Percentiles rank a stretch among this genome's conserved stretches.
Evolutionary conservation across 2,888 invertebrate genomes (phyloP).

Genomic region (Drosophila helvetica): DNA sequence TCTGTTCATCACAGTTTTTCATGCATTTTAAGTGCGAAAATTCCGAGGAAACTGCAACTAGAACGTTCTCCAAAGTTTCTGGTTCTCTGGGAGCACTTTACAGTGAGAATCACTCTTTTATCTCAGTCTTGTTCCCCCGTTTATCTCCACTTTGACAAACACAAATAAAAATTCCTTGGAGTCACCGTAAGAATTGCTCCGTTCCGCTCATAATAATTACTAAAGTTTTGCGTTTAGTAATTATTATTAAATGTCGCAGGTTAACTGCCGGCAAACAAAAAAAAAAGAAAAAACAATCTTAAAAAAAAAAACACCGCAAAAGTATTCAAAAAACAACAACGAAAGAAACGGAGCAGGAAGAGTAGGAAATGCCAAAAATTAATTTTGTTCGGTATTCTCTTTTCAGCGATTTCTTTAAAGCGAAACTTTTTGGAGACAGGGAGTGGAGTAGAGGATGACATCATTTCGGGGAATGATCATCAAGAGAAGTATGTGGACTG

Average conservation of each 20-base stretch:
- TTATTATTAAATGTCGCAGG: constrained; percentile 40
- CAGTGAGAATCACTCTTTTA: not conserved
- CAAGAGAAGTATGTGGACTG: not conserved
- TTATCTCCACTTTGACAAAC: constrained; percentile 35
- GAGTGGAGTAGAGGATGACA: constrained; percentile 20
- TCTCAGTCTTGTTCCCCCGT: constrained; percentile 9
- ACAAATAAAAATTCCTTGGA: constrained; percentile 29
- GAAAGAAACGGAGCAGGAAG: constrained; percentile 10
- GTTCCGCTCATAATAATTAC: constrained; percentile 18
- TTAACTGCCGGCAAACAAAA: constrained; percentile 41
- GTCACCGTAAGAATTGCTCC: not conserved
- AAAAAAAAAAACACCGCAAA: constrained; percentile 14
- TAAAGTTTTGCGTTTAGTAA: constrained; percentile 36
- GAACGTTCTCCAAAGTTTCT: not conserved
- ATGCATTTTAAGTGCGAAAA: not conserved
- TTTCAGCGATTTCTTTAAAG: constrained; percentile 19
- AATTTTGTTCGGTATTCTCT: constrained; percentile 15
- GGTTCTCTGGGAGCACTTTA: not conserved
- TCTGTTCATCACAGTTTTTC: not conserved
- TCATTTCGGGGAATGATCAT: constrained; percentile 31
- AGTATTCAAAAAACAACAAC: not conserved
- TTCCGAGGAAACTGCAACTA: not conserved
- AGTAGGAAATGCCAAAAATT: constrained; percentile 30
- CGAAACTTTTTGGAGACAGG: constrained; percentile 20
- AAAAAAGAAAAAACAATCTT: constrained; percentile 13